Conservation (phyloP, 2,888 invertebrate species). For the Cerastis rubricosa region DNA sequence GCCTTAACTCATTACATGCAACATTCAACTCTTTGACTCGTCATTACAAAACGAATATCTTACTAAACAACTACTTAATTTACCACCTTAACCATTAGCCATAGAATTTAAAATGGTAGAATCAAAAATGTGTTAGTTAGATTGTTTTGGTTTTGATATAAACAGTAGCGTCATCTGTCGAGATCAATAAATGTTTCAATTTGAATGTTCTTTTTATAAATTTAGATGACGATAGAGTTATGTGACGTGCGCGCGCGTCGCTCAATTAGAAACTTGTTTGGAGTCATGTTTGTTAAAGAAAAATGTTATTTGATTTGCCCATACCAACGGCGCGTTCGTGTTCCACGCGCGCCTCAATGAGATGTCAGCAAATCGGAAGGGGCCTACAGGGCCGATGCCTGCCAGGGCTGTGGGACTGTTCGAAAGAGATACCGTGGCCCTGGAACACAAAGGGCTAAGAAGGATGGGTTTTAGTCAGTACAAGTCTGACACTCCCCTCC, state of each 20-base stretch:
- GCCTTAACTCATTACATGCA: slow-evolving; percentile 62
- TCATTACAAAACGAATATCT: slow-evolving; percentile 43
- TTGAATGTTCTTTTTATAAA: slow-evolving; percentile 66
- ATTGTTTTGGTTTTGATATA: slow-evolving; percentile 16
- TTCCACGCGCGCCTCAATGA: too few species aligned
- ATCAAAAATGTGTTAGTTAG: background rate
- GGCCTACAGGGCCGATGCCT: too few species aligned
- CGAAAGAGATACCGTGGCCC: too few species aligned
- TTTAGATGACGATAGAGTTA: slow-evolving; percentile 64
- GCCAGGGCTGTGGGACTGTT: too few species aligned
- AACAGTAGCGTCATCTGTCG: slow-evolving; percentile 77
- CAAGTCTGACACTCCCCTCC: too few species aligned
- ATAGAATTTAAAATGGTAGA: slow-evolving; percentile 19
- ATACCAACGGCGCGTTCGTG: too few species aligned
- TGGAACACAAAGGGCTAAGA: too few species aligned
- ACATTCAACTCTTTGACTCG: slow-evolving; percentile 62
- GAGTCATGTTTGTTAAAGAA: slow-evolving; percentile 41
- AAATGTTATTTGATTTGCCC: background rate
- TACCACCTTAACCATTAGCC: background rate
- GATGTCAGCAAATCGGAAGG: too few species aligned
- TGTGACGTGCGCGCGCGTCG: slow-evolving; percentile 59
- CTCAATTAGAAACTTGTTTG: slow-evolving; percentile 61
- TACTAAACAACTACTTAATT: background rate
- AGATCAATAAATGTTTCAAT: slow-evolving; percentile 76
- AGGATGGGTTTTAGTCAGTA: too few species aligned